Base-by-base conservation (phyloP, 2,888 invertebrate species). In the Plagodis pulveraria region DNA sequence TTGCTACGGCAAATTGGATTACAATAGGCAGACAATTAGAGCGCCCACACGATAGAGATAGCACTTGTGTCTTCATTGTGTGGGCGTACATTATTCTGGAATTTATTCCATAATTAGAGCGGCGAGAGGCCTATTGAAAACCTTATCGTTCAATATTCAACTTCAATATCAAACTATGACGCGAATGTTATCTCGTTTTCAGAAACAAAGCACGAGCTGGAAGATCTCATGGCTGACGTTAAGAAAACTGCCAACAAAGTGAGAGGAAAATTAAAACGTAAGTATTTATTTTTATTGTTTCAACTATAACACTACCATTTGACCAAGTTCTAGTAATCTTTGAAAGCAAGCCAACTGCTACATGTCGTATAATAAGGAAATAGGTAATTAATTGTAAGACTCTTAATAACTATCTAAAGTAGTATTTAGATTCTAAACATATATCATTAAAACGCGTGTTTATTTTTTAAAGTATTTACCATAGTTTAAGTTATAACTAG, bases 231-330 rank as follows among this genome's bases (percentile, higher is more conserved):
- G 99, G 98, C 99, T 85, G 99, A 99, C 89, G 99, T 99, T 86
- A 99, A 99, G 96, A 99, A 99, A 96, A 99, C 98, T 93, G 99
- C 99, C 93, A 99, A 99, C 95, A 99, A 99, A 97, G 99, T 99
- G 84, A 96, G 99, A 94, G 98, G 98, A 93, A 99, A 99, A 94
- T 97, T 99, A 95, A 99, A 99, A 96, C 96, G 98, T 97, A 91
- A 94, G 94, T 93, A 41, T 54, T n/a, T 34, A 6, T 6, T 38
- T n/a, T 34, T 48, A 41, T 56, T 56, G n/a, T 36, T 9, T 32
- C 5, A 11, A 6, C 35, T 36, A 11, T 2, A 22, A 22, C 22
- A 22, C 22, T 22, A 22, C 22, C 22, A 22, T 22, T 22, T 2
- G 22, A 22, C 22, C 22, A 22, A 22, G 22, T 4, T 22, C 22